Percentiles rank a stretch among this genome's conserved stretches.
Conservation (phyloP, 2,797 vertebrate genomes). For the Myioborus melanocephalus region DNA sequence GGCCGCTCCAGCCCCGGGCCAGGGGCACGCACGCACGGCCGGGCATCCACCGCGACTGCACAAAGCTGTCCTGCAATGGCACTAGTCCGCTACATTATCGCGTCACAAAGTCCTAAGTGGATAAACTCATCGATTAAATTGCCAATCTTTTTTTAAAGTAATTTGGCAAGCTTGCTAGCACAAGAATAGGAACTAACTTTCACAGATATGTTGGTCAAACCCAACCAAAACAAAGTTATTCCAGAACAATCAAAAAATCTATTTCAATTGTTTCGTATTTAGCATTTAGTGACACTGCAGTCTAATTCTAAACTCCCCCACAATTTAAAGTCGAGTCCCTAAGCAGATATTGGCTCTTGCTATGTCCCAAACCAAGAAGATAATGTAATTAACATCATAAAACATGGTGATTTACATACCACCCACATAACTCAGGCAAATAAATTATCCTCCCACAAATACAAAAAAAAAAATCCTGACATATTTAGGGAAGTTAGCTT, state of each 20-base stretch:
- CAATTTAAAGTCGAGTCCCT: not conserved
- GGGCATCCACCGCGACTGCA: not conserved
- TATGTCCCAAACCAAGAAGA: not conserved
- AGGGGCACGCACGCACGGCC: not conserved
- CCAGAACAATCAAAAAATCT: not conserved
- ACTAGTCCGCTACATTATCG: fast-evolving
- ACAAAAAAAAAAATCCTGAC: not conserved
- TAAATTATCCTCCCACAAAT: not conserved
- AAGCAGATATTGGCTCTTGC: not conserved
- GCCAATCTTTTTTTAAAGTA: not conserved
- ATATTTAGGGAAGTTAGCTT: not conserved
- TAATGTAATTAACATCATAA: not conserved
- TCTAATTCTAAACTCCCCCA: not conserved
- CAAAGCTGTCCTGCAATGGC: fast-evolving
- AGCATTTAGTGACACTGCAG: not conserved
- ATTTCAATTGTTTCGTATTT: not conserved
- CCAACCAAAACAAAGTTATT: not conserved
- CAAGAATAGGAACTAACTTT: not conserved
- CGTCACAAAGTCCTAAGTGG: fast-evolving
- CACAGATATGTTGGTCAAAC: not conserved
- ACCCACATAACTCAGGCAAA: not conserved
- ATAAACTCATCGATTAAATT: fast-evolving
- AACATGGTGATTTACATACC: not conserved
- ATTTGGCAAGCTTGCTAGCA: not conserved
- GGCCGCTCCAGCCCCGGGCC: not conserved